Percentiles rank a stretch among this genome's conserved stretches.
phyloP scores from a whole-genome alignment of 64 coral and sea anemone genomes.

The Pachyseris speciosa region DNA sequence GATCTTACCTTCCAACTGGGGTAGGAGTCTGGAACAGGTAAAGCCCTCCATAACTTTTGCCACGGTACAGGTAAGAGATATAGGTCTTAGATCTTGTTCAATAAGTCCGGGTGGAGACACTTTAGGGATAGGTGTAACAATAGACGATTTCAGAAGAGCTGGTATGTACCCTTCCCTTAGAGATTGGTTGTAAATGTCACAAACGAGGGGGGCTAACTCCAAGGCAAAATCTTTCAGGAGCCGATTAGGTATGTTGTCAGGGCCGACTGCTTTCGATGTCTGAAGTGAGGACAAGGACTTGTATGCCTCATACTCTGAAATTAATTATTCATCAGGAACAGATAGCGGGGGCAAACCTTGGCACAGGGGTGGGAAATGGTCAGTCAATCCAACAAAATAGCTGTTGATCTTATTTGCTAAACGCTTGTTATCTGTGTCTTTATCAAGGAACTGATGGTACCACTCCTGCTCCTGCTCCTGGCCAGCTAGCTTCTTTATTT shows the following conservation, averaged over 20 bases:
- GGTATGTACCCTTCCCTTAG: conserved; percentile 53
- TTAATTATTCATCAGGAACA: conserved; percentile 53
- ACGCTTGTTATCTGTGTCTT: neutral
- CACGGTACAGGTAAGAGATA: conserved; percentile 22
- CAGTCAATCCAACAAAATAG: conserved; percentile 58
- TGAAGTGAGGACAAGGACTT: conserved; percentile 30
- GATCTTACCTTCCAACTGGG: neutral
- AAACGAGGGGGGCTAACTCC: conserved; percentile 48
- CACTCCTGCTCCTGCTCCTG: neutral
- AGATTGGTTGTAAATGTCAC: conserved; percentile 74
- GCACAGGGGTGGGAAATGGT: conserved; percentile 55
- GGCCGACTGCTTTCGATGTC: conserved; percentile 30
- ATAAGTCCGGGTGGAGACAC: neutral
- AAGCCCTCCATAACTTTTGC: conserved; percentile 43
- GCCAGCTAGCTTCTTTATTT: too few relatives aligned
- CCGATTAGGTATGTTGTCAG: conserved; percentile 68
- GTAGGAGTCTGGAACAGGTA: conserved; percentile 5
- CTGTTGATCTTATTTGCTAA: neutral
- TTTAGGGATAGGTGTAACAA: conserved; percentile 29
- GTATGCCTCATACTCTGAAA: conserved; percentile 36
- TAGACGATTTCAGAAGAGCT: conserved; percentile 28
- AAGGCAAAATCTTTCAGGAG: conserved; percentile 62
- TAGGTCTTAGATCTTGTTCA: conserved; percentile 48
- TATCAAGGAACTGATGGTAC: neutral
- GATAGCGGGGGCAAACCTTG: conserved; percentile 30